Conservation (phyloP, 1,140 invertebrate genomes). For the Drosophila neocordata region DNA sequence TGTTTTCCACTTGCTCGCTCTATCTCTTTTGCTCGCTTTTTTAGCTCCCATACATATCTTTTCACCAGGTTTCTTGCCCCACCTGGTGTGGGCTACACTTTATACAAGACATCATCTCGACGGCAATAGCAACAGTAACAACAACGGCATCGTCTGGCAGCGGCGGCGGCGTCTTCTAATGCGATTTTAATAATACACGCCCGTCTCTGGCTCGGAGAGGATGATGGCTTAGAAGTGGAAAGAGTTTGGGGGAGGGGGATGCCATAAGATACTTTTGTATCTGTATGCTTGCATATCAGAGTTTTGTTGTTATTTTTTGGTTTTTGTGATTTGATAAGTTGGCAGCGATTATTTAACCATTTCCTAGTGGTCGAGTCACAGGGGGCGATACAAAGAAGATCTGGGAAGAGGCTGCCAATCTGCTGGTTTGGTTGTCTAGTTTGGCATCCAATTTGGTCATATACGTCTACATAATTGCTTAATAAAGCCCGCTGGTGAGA, state of each 20-base stretch:
- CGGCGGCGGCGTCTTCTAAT: conserved; percentile 71
- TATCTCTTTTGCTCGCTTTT: conserved; percentile 9
- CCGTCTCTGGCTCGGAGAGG: conserved; percentile 51
- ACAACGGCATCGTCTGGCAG: conserved; percentile 27
- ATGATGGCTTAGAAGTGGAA: conserved; percentile 16
- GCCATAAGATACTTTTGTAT: conserved; percentile 21
- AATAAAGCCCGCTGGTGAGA: conserved; percentile 58
- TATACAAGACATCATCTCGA: conserved; percentile 56
- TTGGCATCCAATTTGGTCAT: conserved; percentile 58
- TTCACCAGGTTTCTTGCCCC: conserved; percentile 4
- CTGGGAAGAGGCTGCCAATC: conserved; percentile 21
- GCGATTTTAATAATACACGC: conserved; percentile 82
- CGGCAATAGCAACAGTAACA: conserved; percentile 34
- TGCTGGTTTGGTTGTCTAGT: conserved; percentile 36
- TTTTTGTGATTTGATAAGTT: conserved; percentile 76
- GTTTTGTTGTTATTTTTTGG: not conserved
- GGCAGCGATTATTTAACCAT: conserved; percentile 79
- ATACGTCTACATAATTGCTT: conserved; percentile 63
- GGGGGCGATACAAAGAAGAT: conserved; percentile 30
- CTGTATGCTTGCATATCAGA: conserved; percentile 61
- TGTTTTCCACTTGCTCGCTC: conserved; percentile 51
- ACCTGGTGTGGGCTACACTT: conserved; percentile 57
- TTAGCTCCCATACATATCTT: not conserved
- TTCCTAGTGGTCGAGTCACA: conserved; percentile 47
- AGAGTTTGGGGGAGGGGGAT: too few relatives aligned